phyloP scores from a whole-genome alignment of 2,888 invertebrate genomes.

The Hirtodrosophila histrioides region DNA sequence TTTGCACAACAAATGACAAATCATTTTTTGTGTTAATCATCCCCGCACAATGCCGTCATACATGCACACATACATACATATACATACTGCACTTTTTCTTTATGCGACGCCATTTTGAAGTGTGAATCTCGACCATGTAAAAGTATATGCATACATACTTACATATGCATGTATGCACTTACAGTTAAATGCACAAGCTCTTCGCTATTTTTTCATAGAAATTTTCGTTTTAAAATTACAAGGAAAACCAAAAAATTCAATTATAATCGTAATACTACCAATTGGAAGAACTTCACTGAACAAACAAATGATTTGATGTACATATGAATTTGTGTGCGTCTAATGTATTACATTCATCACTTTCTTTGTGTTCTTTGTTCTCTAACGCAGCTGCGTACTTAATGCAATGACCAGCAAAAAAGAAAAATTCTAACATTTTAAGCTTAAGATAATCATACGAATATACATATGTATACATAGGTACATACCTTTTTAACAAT shows the following conservation, averaged over 20 bases:
- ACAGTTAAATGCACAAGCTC: conserved; percentile 1
- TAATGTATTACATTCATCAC: conserved; percentile 3
- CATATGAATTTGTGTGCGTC: neutral
- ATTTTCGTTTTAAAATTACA: too few species aligned
- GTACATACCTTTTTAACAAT: conserved; percentile 34
- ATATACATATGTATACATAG: neutral
- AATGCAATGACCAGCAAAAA: neutral
- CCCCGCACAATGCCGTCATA: neutral
- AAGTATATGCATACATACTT: conserved; percentile 12
- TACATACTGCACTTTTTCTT: conserved; percentile 34
- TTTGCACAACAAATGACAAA: conserved; percentile 28
- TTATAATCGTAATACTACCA: too few species aligned
- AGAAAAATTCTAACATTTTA: neutral
- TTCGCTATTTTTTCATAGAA: neutral
- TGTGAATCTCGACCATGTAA: conserved; percentile 13
- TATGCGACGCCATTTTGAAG: conserved; percentile 48
- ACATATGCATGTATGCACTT: neutral
- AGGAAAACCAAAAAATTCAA: neutral
- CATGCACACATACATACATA: neutral
- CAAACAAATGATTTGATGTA: neutral
- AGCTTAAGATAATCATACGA: too few species aligned
- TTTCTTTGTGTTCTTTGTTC: conserved; percentile 25
- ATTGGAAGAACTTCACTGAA: too few species aligned
- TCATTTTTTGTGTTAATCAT: conserved; percentile 6
- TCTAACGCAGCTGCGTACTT: neutral